These are phyloP conservation scores for Hemichromis elongatus DNA, from an alignment of 2,113 vertebrate species.

Conservation along the genomic window DNA sequence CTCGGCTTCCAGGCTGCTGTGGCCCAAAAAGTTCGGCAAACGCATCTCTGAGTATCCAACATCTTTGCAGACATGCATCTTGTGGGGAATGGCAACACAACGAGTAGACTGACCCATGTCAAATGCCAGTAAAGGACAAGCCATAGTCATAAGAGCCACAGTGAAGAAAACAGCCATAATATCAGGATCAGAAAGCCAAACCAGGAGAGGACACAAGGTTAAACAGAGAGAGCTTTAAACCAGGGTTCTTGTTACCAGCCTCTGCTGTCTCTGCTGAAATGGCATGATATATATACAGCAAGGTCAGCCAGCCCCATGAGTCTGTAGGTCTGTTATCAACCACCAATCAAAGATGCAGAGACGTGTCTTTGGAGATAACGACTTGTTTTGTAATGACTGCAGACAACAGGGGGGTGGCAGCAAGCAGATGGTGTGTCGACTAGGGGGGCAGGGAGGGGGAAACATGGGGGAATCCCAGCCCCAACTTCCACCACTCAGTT, in stretches of 20 bases:
- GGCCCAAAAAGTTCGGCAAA: slow-evolving; percentile 86
- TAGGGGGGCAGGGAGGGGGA: not conserved
- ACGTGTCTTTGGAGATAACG: slow-evolving; percentile 72
- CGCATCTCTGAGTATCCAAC: slow-evolving; percentile 87
- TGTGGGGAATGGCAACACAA: slow-evolving; percentile 80
- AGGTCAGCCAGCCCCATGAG: slow-evolving; percentile 56
- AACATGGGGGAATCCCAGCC: slow-evolving; percentile 27
- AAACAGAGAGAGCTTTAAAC: not conserved
- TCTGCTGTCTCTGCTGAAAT: not conserved
- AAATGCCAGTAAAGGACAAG: slow-evolving; percentile 57
- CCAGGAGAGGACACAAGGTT: not conserved
- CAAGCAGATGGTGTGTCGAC: slow-evolving; percentile 30
- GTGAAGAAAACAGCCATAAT: slow-evolving; percentile 48
- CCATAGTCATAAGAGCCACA: slow-evolving; percentile 32
- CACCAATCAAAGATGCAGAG: slow-evolving; percentile 73
- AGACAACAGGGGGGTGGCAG: slow-evolving; percentile 55
- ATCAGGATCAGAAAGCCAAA: not conserved
- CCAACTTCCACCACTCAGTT: slow-evolving; percentile 13
- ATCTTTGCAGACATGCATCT: slow-evolving; percentile 81
- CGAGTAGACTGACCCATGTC: slow-evolving; percentile 85
- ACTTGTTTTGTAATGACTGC: slow-evolving; percentile 67
- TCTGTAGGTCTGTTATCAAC: slow-evolving; percentile 71
- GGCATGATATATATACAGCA: slow-evolving; percentile 60
- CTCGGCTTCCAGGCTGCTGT: slow-evolving; percentile 79
- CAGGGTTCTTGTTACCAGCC: not conserved